Percentiles rank a stretch among this genome's conserved stretches.
These are phyloP conservation scores for Eremobia ochroleuca DNA, from an alignment of 2,888 invertebrate species.

Conservation along the genomic window DNA sequence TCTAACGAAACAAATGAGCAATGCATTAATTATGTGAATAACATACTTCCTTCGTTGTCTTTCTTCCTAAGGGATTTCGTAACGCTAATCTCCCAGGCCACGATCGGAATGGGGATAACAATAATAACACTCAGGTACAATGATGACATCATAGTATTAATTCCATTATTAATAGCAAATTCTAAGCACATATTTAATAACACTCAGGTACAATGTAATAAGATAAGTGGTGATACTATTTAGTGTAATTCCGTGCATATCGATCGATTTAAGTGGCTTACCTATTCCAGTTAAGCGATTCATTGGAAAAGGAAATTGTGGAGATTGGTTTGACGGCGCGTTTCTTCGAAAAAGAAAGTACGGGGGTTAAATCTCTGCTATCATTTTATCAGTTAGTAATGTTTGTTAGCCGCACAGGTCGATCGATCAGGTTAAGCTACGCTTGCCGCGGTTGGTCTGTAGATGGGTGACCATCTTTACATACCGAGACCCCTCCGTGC, in stretches of 20 bases:
- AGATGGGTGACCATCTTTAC: too few relatives aligned
- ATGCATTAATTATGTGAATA: background rate
- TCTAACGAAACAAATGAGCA: background rate
- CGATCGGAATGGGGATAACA: background rate
- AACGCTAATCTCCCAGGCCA: background rate
- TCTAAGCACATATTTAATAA: background rate
- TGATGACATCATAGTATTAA: background rate
- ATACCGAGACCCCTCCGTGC: too few relatives aligned
- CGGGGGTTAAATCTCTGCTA: background rate
- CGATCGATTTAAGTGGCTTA: slow-evolving; percentile 11
- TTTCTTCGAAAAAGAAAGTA: background rate
- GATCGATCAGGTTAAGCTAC: too few relatives aligned
- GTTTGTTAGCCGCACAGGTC: too few relatives aligned
- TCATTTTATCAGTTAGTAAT: background rate
- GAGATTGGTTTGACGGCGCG: background rate
- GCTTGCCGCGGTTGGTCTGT: too few relatives aligned
- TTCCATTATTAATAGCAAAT: background rate
- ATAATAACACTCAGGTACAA: background rate
- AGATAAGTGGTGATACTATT: background rate
- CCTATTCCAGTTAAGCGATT: background rate
- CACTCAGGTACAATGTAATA: slow-evolving; percentile 4
- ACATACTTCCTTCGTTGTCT: background rate
- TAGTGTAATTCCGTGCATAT: background rate
- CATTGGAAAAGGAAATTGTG: background rate
- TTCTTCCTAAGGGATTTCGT: background rate